phyloP scores from a whole-genome alignment of 1,140 invertebrate species.

The Mylabris phalerata region DNA sequence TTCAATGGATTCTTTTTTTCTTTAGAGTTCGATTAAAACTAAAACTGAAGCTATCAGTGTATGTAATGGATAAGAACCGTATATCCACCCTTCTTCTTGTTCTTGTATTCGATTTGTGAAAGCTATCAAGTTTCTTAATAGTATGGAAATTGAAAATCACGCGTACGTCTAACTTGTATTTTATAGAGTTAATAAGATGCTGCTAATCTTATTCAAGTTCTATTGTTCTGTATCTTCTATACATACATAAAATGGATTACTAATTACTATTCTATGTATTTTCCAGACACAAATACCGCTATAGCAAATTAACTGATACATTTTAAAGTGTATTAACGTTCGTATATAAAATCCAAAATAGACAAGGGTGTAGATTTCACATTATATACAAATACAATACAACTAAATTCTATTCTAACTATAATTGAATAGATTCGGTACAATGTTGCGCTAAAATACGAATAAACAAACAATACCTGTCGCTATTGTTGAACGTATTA shows the following conservation, averaged over 20 bases:
- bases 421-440: too few relatives aligned
- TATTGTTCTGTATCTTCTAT: conserved; percentile 22
- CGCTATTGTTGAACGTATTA: too few relatives aligned
- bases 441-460: too few relatives aligned
- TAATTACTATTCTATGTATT: conserved; percentile 25
- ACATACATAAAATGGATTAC: conserved; percentile 21
- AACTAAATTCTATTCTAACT: background rate
- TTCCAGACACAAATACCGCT: conserved; percentile 8
- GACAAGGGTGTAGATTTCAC: conserved; percentile 2
- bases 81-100: background rate
- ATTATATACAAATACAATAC: conserved; percentile 7
- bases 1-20: too few relatives aligned
- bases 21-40: too few relatives aligned
- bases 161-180: conserved; percentile 36
- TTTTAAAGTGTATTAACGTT: background rate
- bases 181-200: conserved; percentile 37
- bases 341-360: background rate
- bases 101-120: conserved; percentile 13
- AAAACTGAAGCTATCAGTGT: too few relatives aligned
- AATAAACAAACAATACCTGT: too few relatives aligned
- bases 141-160: conserved; percentile 42
- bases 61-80: too few relatives aligned
- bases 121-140: conserved; percentile 39
- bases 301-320: conserved; percentile 13
- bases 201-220: conserved; percentile 33